Evolutionary conservation across 2,888 invertebrate species (phyloP).

Genomic region (Leptopilina drosophilae): DNA sequence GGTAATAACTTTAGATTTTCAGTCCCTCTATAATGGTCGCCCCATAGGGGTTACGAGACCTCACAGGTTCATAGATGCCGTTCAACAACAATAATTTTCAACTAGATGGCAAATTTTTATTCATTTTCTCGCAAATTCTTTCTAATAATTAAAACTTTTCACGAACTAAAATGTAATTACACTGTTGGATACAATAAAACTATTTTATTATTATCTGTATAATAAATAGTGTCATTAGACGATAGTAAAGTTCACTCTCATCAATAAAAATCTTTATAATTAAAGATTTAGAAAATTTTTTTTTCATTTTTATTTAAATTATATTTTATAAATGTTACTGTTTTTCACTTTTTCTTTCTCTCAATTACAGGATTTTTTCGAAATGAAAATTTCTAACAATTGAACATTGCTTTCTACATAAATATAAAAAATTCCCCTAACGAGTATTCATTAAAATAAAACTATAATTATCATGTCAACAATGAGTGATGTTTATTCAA

Average conservation of each 20-base stretch:
- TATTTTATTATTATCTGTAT: too few species aligned
- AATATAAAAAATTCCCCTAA: too few species aligned
- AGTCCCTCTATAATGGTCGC: conserved; percentile 60
- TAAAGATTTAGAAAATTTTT: background rate
- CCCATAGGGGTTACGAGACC: conserved; percentile 62
- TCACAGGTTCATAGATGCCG: conserved; percentile 64
- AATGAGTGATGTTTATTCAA: too few species aligned
- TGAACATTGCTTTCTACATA: background rate
- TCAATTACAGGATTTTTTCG: background rate
- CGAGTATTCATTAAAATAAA: too few species aligned
- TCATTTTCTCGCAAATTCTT: conserved; percentile 47
- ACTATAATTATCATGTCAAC: too few species aligned
- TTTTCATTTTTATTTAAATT: conserved; percentile 11
- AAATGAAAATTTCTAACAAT: conserved; percentile 1
- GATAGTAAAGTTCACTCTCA: too few species aligned
- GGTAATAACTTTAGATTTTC: conserved; percentile 60
- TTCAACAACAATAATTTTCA: conserved; percentile 63
- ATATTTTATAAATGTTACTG: too few species aligned
- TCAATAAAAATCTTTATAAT: too few species aligned
- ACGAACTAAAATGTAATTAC: too few species aligned
- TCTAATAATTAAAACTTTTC: conserved; percentile 47
- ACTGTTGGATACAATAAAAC: too few species aligned
- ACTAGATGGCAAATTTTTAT: conserved; percentile 56
- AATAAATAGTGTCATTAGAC: too few species aligned
- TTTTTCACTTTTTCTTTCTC: too few species aligned